Percentiles rank a stretch among this genome's conserved stretches.
Evolutionary conservation across 2,888 invertebrate species (phyloP).

Genomic region (Lepidochitona cinerea): DNA sequence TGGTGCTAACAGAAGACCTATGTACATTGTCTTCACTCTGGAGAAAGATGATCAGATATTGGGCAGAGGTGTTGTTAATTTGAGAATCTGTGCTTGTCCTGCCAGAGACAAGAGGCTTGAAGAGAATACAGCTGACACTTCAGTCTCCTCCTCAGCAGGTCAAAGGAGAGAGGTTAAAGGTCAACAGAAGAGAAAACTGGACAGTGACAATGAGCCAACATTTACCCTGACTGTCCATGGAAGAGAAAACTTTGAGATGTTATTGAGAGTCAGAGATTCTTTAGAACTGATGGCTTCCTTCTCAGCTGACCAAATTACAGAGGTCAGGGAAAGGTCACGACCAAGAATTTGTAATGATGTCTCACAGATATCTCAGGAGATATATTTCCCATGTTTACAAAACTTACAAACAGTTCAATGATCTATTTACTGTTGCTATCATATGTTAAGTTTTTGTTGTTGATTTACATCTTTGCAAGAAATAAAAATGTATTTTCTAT

Average conservation of each 20-base stretch:
- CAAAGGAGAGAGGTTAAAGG: background rate
- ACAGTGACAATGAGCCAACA: background rate
- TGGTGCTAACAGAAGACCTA: background rate
- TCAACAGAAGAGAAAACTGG: background rate
- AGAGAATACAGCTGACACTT: background rate
- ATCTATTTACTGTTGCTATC: background rate
- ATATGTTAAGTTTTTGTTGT: background rate
- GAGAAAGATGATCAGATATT: background rate
- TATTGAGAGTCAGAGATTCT: slow-evolving; percentile 64
- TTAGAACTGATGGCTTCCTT: slow-evolving; percentile 55
- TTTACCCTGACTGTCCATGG: slow-evolving; percentile 47
- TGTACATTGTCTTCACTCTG: background rate
- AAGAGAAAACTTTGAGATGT: slow-evolving; percentile 66
- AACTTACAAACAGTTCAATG: background rate
- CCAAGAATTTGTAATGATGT: background rate
- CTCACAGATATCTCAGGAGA: background rate
- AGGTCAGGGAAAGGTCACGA: background rate
- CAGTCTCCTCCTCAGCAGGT: background rate
- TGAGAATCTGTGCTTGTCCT: slow-evolving; percentile 2
- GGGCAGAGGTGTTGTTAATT: background rate
- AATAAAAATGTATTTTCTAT: too few relatives aligned
- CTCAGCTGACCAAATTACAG: background rate
- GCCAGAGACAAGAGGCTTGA: background rate
- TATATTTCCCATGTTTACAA: background rate
- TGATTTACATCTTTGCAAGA: background rate